Evolutionary conservation across 2,888 invertebrate species (phyloP), one percentile per base, ranked within the genome.

Genomic region (Drosophila paramelanica): DNA sequence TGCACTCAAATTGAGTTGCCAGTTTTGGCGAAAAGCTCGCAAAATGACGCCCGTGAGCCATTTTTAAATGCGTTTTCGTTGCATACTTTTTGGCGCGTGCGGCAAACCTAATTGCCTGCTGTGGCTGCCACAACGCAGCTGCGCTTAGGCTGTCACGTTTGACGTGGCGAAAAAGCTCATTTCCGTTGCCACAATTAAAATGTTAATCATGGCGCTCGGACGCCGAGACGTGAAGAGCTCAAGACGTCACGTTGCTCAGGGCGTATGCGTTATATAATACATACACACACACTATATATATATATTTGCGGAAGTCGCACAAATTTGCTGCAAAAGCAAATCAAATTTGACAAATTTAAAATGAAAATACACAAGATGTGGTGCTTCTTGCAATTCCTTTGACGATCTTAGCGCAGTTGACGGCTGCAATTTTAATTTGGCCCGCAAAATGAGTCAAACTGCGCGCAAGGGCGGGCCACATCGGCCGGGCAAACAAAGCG

Each of bases 351-450:
- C 67, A 73, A 60, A 73, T 59, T 73, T 74, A 8, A 61, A 74
- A 45, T 64, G 60, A 45, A 57, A 67, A 71, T 27, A 46, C 36
- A 17, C 38, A 38, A 42, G 73, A 41, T 59, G 52, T 39, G 45
- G n/a, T 27, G n/a, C 58, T 5, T 36, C 3, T 51, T 51, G 33
- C 25, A 25, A 33, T 53, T 36, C 33, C 25, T 20, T 31, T 13
- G 23, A 14, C 60, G 57, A 72, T 58, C 66, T 51, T 49, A 23
- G 59, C 59, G 58, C 76, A 73, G 74, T 82, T 82, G 82, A 75
- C 64, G 77, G 71, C 69, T 79, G 83, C 88, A 78, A 88, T 85
- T 88, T 86, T 88, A 85, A 86, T 86, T 81, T 86, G 56, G 76
- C 55, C 66, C 69, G 27, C 84, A 56, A 84, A 76, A 83, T 77